A percentile compares a stretch with the other conserved stretches of the same genome.
These are phyloP conservation scores for Spinus pinus DNA, from an alignment of 2,797 vertebrate species.

Conservation along the genomic window DNA sequence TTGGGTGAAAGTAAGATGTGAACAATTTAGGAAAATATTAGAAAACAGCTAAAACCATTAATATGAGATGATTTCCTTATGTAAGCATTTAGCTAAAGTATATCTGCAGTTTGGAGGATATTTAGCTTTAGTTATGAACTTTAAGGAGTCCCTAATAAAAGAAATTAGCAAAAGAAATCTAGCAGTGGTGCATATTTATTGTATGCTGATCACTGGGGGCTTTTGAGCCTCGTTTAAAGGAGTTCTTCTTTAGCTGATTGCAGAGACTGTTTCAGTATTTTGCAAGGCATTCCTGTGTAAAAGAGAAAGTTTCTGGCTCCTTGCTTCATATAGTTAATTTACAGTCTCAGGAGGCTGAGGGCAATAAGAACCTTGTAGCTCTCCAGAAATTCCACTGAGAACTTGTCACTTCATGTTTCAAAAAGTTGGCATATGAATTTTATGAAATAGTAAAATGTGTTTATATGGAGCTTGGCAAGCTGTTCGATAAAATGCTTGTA, in stretches of 20 bases:
- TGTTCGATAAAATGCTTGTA: slow-evolving; percentile 5
- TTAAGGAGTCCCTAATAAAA: neutral
- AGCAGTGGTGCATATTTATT: neutral
- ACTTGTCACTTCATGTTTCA: slow-evolving; percentile 35
- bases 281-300: neutral
- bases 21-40: neutral
- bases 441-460: slow-evolving; percentile 57
- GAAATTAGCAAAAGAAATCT: neutral
- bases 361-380: neutral
- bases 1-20: neutral
- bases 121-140: neutral
- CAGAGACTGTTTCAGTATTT: neutral
- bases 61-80: neutral
- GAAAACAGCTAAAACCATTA: neutral
- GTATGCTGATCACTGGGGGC: neutral
- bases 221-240: neutral
- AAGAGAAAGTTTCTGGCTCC: neutral
- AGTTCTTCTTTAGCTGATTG: neutral
- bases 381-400: neutral
- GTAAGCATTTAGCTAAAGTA: neutral
- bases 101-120: neutral
- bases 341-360: neutral
- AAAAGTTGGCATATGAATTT: slow-evolving; percentile 25
- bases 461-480: slow-evolving; percentile 29
- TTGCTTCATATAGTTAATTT: neutral